Conservation (phyloP, 2,797 vertebrate species). For the Rousettus madagascariensis region DNA sequence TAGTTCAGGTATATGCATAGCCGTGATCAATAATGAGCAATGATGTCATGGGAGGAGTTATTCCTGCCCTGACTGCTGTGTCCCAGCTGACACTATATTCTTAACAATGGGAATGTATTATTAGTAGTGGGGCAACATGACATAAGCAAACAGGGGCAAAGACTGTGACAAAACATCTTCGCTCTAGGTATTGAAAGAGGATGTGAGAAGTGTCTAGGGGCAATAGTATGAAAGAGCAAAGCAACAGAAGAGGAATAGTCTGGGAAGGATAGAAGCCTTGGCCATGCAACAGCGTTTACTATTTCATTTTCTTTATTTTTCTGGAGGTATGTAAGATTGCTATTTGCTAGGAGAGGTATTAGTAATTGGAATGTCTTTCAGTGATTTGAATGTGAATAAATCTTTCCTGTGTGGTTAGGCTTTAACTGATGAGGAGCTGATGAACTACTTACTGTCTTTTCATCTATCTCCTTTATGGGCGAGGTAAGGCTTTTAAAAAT, state of each 20-base stretch:
- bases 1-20: neutral
- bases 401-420: neutral
- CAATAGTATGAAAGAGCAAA: neutral
- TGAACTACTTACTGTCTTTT: neutral
- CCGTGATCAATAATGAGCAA: neutral
- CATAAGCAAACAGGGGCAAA: neutral
- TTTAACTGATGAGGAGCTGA: neutral
- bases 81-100: neutral
- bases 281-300: neutral
- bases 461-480: neutral
- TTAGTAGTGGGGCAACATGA: neutral
- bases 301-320: conserved; percentile 53
- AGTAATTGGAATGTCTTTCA: neutral
- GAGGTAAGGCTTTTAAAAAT: conserved; percentile 17
- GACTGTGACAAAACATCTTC: neutral
- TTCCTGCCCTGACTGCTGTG: neutral
- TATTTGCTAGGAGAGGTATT: neutral
- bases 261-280: neutral
- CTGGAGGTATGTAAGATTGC: neutral
- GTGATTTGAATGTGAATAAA: neutral
- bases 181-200: neutral
- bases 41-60: neutral
- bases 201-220: neutral
- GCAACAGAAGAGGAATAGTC: neutral
- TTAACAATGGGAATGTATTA: neutral